These are phyloP conservation scores for Dolichomitus sp. DNA, from an alignment of 2,888 invertebrate species.

Conservation along the genomic window DNA sequence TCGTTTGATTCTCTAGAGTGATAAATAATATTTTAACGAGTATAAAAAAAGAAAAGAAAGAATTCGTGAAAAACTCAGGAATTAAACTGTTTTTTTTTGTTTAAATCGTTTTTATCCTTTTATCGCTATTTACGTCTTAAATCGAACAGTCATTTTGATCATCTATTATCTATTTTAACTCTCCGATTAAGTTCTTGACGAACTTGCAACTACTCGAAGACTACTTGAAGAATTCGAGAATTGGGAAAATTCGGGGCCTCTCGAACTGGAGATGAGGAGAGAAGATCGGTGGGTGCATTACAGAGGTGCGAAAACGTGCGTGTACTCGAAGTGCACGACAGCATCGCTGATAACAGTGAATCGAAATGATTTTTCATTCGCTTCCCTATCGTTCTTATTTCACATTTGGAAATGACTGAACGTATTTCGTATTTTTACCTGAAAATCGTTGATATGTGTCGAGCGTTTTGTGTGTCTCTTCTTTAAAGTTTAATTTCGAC, in stretches of 20 bases:
- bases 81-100: neutral
- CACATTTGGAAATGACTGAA: neutral
- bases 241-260: neutral
- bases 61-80: slow-evolving; percentile 31
- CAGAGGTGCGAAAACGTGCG: slow-evolving; percentile 34
- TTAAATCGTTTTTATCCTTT: slow-evolving; percentile 6
- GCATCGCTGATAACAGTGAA: slow-evolving; percentile 27
- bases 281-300: slow-evolving; percentile 32
- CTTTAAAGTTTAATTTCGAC: neutral
- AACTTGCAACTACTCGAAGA: slow-evolving; percentile 52
- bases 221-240: slow-evolving; percentile 51
- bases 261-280: neutral
- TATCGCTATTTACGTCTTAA: slow-evolving; percentile 54
- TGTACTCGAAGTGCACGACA: slow-evolving; percentile 2
- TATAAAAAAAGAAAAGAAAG: slow-evolving; percentile 1
- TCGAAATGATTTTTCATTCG: slow-evolving; percentile 13
- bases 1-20: slow-evolving; percentile 33
- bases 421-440: slow-evolving; percentile 27
- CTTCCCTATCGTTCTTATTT: neutral
- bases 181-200: slow-evolving; percentile 22
- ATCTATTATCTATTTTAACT: slow-evolving; percentile 54
- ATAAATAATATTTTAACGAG: neutral
- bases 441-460: slow-evolving; percentile 63
- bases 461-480: slow-evolving; percentile 41
- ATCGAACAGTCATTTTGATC: slow-evolving; percentile 65